Evolutionary conservation across 2,888 invertebrate genomes (phyloP).

Genomic region (Spodoptera exigua): DNA sequence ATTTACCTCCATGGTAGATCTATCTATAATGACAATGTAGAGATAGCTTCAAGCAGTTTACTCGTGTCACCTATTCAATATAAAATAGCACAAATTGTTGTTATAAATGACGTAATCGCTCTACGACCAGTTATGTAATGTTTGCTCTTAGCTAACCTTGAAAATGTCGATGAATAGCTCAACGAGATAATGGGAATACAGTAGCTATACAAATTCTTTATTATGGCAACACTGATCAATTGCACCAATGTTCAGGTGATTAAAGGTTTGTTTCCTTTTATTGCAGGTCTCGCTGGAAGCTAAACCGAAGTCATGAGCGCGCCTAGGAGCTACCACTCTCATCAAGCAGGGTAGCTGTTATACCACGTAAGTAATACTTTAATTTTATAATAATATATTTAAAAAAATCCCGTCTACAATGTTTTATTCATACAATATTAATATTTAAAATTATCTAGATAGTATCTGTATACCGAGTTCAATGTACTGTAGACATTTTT

Average conservation of each 20-base stretch:
- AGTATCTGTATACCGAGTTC: neutral
- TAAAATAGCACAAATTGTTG: slow-evolving; percentile 22
- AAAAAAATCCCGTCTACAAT: neutral
- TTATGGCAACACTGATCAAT: slow-evolving; percentile 2
- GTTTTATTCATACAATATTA: slow-evolving; percentile 1
- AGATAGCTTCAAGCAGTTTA: neutral
- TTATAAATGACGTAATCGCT: slow-evolving; percentile 32
- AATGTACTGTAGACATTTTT: slow-evolving; percentile 2
- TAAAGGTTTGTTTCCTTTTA: slow-evolving; percentile 34
- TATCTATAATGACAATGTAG: no score
- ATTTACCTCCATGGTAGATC: no score
- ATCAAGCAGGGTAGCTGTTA: slow-evolving; percentile 84
- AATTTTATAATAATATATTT: neutral
- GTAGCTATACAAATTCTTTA: neutral
- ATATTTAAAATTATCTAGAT: neutral
- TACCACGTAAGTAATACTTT: slow-evolving; percentile 67
- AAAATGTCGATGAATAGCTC: slow-evolving; percentile 19
- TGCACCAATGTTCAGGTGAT: slow-evolving; percentile 2
- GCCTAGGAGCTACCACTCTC: slow-evolving; percentile 77
- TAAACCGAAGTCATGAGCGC: slow-evolving; percentile 79
- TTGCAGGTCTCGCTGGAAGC: slow-evolving; percentile 72
- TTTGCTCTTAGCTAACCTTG: slow-evolving; percentile 41
- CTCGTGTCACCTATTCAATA: slow-evolving; percentile 17
- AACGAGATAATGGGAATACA: slow-evolving; percentile 1
- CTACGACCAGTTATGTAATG: slow-evolving; percentile 29